These are phyloP conservation scores for Cotesia chilonis DNA, from an alignment of 1,140 invertebrate species.

Conservation along the genomic window DNA sequence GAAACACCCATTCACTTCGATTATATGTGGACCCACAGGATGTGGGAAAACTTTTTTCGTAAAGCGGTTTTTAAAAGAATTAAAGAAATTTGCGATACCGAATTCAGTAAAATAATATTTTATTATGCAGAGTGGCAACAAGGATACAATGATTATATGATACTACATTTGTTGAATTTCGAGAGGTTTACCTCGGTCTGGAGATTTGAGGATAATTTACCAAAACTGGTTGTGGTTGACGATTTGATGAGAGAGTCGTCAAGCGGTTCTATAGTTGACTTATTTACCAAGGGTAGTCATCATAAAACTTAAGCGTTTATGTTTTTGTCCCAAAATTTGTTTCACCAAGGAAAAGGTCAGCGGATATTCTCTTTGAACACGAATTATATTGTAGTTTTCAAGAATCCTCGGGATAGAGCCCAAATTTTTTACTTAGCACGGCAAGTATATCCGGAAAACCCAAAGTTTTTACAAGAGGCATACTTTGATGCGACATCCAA, in stretches of 20 bases:
- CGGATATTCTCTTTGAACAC: slow-evolving; percentile 41
- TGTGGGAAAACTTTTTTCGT: too few species aligned
- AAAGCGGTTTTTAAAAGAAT: too few species aligned
- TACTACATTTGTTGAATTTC: too few species aligned
- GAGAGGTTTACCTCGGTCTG: too few species aligned
- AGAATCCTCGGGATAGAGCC: slow-evolving; percentile 52
- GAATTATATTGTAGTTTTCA: slow-evolving; percentile 42
- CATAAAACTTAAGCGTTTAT: slow-evolving; percentile 20
- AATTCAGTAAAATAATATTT: too few species aligned
- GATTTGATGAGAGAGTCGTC: slow-evolving; percentile 30
- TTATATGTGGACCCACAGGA: too few species aligned
- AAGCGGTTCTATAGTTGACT: slow-evolving; percentile 16
- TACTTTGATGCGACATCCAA: slow-evolving; percentile 50
- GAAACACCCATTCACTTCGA: too few species aligned
- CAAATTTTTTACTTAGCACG: slow-evolving; percentile 44
- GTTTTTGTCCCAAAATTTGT: background rate
- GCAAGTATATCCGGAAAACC: slow-evolving; percentile 42
- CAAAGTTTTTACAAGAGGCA: slow-evolving; percentile 51
- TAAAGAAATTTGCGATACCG: too few species aligned
- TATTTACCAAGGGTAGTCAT: slow-evolving; percentile 28
- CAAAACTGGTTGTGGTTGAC: slow-evolving; percentile 20
- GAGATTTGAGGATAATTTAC: too few species aligned
- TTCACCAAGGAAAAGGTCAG: background rate
- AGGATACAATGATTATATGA: too few species aligned
- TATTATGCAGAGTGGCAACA: too few species aligned